phyloP scores from a whole-genome alignment of 2,888 invertebrate genomes.

The Cephalotes varians region DNA sequence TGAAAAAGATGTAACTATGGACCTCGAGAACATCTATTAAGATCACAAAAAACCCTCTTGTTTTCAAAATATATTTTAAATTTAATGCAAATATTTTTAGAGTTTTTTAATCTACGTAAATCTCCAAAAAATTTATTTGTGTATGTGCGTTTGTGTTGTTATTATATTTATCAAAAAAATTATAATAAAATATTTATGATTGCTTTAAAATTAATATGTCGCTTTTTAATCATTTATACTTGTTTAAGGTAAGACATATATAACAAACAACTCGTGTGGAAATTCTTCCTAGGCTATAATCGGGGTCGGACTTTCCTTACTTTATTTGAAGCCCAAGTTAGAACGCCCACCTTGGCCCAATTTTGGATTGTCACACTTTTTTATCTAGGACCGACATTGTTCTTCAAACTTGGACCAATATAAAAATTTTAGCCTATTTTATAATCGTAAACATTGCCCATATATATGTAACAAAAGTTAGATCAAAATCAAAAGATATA shows the following conservation, averaged over 20 bases:
- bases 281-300: too few relatives aligned
- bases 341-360: too few relatives aligned
- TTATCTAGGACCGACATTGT: too few relatives aligned
- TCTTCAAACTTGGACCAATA: too few relatives aligned
- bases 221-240: background rate
- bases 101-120: background rate
- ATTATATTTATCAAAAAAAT: background rate
- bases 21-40: background rate
- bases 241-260: background rate
- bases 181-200: background rate
- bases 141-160: background rate
- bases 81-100: background rate
- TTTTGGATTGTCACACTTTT: too few relatives aligned
- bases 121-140: background rate
- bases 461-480: too few relatives aligned
- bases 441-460: too few relatives aligned
- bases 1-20: background rate
- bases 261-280: background rate
- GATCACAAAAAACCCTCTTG: background rate
- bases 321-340: too few relatives aligned
- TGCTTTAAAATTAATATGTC: background rate
- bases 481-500: too few relatives aligned
- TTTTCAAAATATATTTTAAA: constrained; percentile 3
- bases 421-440: too few relatives aligned
- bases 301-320: too few relatives aligned